These are phyloP conservation scores for Nannospalax galili DNA, from an alignment of 2,113 vertebrate species.

Conservation along the genomic window DNA sequence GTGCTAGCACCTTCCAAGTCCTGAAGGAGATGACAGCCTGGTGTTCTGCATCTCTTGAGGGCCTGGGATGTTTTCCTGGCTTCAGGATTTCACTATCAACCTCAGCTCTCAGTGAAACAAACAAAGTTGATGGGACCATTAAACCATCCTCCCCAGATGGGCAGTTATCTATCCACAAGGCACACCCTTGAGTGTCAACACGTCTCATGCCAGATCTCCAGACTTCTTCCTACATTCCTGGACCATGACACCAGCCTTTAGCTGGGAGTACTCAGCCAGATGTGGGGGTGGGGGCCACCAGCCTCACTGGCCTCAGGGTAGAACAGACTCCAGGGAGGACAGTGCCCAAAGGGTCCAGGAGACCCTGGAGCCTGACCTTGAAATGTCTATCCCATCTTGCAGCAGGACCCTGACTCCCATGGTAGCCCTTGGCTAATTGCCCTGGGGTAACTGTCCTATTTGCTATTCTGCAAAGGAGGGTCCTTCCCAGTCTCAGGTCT, in stretches of 20 bases:
- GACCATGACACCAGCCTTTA: not conserved
- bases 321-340: not conserved
- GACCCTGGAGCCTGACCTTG: not conserved
- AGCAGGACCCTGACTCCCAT: not conserved
- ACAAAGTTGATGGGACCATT: rapidly evolving
- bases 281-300: not conserved
- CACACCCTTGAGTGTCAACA: not conserved
- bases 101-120: not conserved
- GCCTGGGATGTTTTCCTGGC: not conserved
- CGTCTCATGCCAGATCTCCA: constrained; percentile 53
- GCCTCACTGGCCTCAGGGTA: not conserved
- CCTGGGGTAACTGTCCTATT: not conserved
- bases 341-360: no score
- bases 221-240: constrained; percentile 55
- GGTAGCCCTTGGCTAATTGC: not conserved
- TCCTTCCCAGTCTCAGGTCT: not conserved
- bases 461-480: not conserved
- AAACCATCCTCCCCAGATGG: not conserved
- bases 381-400: not conserved
- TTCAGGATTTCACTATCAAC: rapidly evolving
- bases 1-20: not conserved
- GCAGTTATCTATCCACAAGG: not conserved
- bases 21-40: not conserved
- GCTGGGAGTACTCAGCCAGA: not conserved
- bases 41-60: not conserved